Evolutionary conservation across 2,113 vertebrate genomes (phyloP).

Genomic region (Vimba vimba): DNA sequence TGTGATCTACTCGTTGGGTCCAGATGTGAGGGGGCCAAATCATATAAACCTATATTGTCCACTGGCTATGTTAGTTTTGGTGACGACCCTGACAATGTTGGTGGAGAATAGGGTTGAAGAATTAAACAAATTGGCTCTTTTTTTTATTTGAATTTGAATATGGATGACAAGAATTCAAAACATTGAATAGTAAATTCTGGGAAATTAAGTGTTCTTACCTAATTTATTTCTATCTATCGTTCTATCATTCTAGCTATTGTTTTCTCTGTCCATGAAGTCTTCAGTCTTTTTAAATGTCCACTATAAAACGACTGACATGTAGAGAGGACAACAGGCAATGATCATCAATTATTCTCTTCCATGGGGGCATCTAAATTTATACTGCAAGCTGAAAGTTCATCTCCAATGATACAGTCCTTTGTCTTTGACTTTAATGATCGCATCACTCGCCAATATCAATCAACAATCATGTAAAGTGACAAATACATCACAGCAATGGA

Average conservation of each 20-base stretch:
- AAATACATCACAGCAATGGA: constrained; percentile 11
- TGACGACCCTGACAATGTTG: background rate
- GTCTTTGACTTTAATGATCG: constrained; percentile 19
- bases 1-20: background rate
- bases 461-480: constrained; percentile 20
- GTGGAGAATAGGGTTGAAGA: background rate
- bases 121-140: background rate
- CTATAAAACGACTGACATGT: background rate
- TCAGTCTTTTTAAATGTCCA: background rate
- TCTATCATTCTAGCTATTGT: background rate
- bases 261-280: background rate
- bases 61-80: background rate
- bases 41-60: background rate
- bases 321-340: background rate
- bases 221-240: too few relatives aligned
- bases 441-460: constrained; percentile 20
- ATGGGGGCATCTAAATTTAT: background rate
- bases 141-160: background rate
- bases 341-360: background rate
- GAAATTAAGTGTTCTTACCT: too few relatives aligned
- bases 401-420: background rate
- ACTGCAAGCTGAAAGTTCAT: background rate
- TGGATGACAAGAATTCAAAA: background rate
- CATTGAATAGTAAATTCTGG: background rate
- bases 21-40: background rate